Base-by-base conservation (phyloP, 2,888 invertebrate species). In the Meteorus colon region DNA sequence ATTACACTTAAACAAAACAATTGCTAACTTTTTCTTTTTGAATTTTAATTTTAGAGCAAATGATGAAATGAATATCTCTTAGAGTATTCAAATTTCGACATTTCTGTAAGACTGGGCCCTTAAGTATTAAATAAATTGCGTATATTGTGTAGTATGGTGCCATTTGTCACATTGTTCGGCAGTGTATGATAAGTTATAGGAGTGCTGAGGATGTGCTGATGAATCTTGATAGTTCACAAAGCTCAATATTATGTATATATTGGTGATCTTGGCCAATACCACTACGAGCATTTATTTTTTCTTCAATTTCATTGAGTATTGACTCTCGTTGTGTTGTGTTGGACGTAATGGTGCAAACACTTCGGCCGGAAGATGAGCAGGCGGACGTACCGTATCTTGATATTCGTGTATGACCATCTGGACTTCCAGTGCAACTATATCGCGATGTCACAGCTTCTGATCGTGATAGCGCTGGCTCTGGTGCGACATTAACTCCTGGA, bases 371-470 rank as follows among this genome's bases (percentile, higher is more conserved):
- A 81, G 83, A 81, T 60, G 85, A 80, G 77, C 83, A 84, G 77
- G 86, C 87, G 75, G 87, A 89, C 91, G 88, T 91, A 94, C 94
- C 94, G 90, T 95, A 94, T 84, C 94, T 91, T 82, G 93, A 91
- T 83, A 94, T 93, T 80, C 94, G 91, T 87, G 93, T 92, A 84
- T 93, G 93, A 45, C 89, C 87, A 85, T 94, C 94, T 16, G 96
- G 93, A 6, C 96, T 96, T 70, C 95, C 95, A 76, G 95, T 94
- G 82, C 95, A 95, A 74, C 95, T 94, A 82, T 95, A 94, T 70
- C 95, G 93, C 14, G 95, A 94, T 12, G 95, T 95, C 74, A 95
- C 92, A 1, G 94, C 95, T 82, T 96, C 94, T 78, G 95, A 92
- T 74, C 96, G 91, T 16, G 93, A 94, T 60, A 96, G 89, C 0